Percentiles rank a stretch among this genome's conserved stretches.
Evolutionary conservation across 1,140 invertebrate species (phyloP).

Genomic region (Akabosia matsudoensis): DNA sequence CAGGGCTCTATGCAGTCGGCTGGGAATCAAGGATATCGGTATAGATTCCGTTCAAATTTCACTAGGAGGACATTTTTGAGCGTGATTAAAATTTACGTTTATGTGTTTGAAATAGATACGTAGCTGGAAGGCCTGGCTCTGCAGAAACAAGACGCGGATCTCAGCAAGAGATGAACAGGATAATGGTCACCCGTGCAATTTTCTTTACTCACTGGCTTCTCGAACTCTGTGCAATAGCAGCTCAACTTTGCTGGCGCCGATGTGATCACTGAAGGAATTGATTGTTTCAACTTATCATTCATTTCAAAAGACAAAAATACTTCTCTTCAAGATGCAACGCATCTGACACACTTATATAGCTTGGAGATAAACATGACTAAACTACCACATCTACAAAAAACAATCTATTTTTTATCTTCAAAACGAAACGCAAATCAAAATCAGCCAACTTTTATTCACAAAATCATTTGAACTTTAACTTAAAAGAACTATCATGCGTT

Average conservation of each 20-base stretch:
- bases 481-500: too few relatives aligned
- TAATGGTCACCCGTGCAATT: constrained; percentile 17
- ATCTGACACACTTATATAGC: too few relatives aligned
- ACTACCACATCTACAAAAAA: too few relatives aligned
- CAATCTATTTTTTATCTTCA: too few relatives aligned
- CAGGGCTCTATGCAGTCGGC: neutral
- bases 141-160: neutral
- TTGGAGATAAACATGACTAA: too few relatives aligned
- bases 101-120: neutral
- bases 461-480: too few relatives aligned
- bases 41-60: neutral
- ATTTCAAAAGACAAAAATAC: neutral
- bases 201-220: constrained; percentile 21
- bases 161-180: constrained; percentile 7
- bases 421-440: too few relatives aligned
- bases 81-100: neutral
- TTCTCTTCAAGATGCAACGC: too few relatives aligned
- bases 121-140: neutral
- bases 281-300: neutral
- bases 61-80: neutral
- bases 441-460: too few relatives aligned
- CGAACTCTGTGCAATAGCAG: constrained; percentile 8
- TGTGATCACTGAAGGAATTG: neutral
- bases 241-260: constrained; percentile 7
- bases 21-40: neutral